A percentile compares a stretch with the other conserved stretches of the same genome.
These are phyloP conservation scores for Alsophila aescularia DNA, from an alignment of 2,888 invertebrate genomes.

Conservation along the genomic window DNA sequence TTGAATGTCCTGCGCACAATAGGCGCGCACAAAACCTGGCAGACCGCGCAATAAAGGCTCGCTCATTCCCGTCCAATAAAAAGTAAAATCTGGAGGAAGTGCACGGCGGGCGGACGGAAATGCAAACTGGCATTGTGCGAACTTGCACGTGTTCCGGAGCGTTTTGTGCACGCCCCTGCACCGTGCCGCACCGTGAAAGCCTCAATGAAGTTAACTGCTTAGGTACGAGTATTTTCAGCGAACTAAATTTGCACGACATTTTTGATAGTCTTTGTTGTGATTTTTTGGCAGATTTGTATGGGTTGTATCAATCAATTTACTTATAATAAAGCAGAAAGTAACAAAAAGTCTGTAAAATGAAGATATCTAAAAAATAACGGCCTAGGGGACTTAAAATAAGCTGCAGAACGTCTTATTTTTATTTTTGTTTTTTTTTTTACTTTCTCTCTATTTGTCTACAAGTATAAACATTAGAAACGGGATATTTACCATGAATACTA, in stretches of 20 bases:
- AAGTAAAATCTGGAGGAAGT: conserved; percentile 83
- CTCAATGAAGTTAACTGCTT: conserved; percentile 15
- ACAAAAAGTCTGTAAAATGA: too few relatives aligned
- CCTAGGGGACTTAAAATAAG: too few relatives aligned
- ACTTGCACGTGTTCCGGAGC: conserved; percentile 82
- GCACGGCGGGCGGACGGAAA: conserved; percentile 83
- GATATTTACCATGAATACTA: too few relatives aligned
- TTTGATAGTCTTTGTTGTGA: neutral
- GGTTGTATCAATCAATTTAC: neutral
- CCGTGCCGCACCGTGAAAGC: conserved; percentile 25
- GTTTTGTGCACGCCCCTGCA: conserved; percentile 75
- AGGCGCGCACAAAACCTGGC: conserved; percentile 67
- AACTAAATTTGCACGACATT: neutral
- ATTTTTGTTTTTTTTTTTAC: too few relatives aligned
- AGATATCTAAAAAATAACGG: too few relatives aligned
- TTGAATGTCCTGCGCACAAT: conserved; percentile 79
- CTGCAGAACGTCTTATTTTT: too few relatives aligned
- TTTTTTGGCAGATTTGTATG: neutral
- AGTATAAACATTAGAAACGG: too few relatives aligned
- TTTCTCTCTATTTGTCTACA: too few relatives aligned
- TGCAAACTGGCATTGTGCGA: conserved; percentile 83
- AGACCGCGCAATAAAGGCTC: conserved; percentile 73
- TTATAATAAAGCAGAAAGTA: too few relatives aligned
- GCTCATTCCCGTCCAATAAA: conserved; percentile 62
- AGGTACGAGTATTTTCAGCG: conserved; percentile 23